Evolutionary conservation across 2,113 vertebrate species (phyloP), one percentile per base, ranked within the genome.

Genomic region (Mastomys coucha): DNA sequence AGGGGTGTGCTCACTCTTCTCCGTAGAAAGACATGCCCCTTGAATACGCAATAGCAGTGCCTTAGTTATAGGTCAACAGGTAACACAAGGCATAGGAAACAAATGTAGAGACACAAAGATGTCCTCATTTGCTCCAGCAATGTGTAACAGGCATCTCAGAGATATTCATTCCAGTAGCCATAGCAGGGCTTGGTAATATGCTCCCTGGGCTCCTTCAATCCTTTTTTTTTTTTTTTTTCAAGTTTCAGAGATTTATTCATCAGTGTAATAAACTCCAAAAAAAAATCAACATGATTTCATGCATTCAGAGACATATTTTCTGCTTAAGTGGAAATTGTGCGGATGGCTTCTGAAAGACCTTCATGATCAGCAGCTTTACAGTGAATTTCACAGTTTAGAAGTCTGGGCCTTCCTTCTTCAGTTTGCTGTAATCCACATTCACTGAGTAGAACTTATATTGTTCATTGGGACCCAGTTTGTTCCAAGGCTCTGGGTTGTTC

Each of bases 401-500:
- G 91, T 99, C 99, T 39, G 99, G 99, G 36, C 99, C 98, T 60
- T 99, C 98, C 98, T 99, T 99, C 98, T 99, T 99, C 98, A 99
- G 99, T 88, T 98, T 99, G 97, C 98, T 99, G 99, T 99, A 99
- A 98, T 99, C 99, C 73, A 98, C 98, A 94, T 99, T 99, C 53
- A 99, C 99, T 0, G 99, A 20, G 80, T 94, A 99, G 90, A 99
- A 99, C 99, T 99, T 99, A 98, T 99, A 99, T 98, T 99, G 99
- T 24, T 99, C 95, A 93, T 86, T 99, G 87, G 99, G 99, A 93
- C 86, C 91, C 96, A 99, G 16, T 97, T 99, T 99, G 98, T 99
- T 99, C 99, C 99, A 99, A 65, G 99, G 99, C 97, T 99, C 99
- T 16, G 99, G 99, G 97, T 99, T 99, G 98, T 99, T 99, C 95